Evolutionary conservation across 2,113 vertebrate genomes (phyloP).

Genomic region (Cisticola juncidis): DNA sequence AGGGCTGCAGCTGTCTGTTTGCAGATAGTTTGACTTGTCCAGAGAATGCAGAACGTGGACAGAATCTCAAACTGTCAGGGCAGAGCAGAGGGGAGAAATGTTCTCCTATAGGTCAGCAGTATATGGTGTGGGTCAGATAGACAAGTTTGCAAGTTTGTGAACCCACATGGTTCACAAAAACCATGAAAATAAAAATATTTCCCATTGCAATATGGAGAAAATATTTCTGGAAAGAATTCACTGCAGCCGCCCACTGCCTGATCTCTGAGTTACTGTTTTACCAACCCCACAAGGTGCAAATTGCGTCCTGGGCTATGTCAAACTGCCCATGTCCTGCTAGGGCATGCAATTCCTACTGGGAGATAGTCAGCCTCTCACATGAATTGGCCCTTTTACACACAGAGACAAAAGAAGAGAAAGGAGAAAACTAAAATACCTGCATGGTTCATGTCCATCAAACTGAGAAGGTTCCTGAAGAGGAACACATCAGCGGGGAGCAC

Average conservation of each 20-base stretch:
- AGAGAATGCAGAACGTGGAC: background rate
- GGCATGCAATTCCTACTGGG: background rate
- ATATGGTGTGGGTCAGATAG: background rate
- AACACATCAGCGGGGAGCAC: background rate
- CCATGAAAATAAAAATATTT: background rate
- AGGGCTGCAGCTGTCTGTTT: background rate
- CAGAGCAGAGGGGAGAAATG: background rate
- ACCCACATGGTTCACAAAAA: background rate
- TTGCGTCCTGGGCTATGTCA: background rate
- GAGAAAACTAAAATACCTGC: background rate
- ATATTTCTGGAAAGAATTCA: background rate
- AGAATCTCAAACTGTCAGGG: background rate
- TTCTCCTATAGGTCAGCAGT: background rate
- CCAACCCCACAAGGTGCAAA: background rate
- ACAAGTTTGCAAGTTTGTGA: background rate
- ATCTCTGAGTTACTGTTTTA: background rate
- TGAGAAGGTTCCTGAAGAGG: background rate
- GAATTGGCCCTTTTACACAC: background rate
- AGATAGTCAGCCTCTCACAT: background rate
- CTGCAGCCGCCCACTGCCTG: background rate
- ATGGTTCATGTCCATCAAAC: background rate
- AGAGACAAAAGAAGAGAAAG: background rate
- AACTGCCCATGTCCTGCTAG: background rate
- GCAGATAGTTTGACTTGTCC: slow-evolving; percentile 5
- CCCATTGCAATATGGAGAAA: background rate